Conservation (phyloP, 2,888 invertebrate genomes). For the Leucoma salicis region DNA sequence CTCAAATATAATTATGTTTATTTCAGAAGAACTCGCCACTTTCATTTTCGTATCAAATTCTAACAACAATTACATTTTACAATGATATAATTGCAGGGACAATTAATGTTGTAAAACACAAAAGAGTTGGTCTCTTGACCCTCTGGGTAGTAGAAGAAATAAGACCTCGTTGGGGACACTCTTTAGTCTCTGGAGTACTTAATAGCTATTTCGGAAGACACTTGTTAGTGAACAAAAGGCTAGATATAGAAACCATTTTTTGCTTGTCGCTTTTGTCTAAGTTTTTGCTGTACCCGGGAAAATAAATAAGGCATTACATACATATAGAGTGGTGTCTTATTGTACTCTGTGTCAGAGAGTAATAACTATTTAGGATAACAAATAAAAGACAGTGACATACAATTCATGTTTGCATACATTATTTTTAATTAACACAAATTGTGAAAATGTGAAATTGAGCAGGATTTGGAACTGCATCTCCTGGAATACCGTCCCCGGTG, state of each 20-base stretch:
- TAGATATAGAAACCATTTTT: constrained; percentile 21
- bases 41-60: constrained; percentile 9
- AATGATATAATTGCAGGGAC: constrained; percentile 35
- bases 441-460: too few species aligned
- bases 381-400: too few species aligned
- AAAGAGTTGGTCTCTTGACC: constrained; percentile 33
- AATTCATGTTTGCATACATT: too few species aligned
- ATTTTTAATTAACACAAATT: too few species aligned
- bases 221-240: constrained; percentile 40
- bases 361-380: too few species aligned
- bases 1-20: constrained; percentile 10
- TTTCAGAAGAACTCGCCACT: constrained; percentile 7
- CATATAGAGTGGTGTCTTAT: too few species aligned
- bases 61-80: constrained; percentile 12
- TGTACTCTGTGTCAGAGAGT: too few species aligned
- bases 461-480: too few species aligned
- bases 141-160: constrained; percentile 28
- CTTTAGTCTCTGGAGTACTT: constrained; percentile 41
- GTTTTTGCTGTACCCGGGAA: constrained; percentile 4
- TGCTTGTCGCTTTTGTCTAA: constrained; percentile 24
- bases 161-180: constrained; percentile 31
- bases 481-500: too few species aligned
- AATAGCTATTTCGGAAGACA: constrained; percentile 50
- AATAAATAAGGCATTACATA: background rate
- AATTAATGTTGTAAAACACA: constrained; percentile 31